phyloP scores from a whole-genome alignment of 2,888 invertebrate species.

The Folsomia candida region DNA sequence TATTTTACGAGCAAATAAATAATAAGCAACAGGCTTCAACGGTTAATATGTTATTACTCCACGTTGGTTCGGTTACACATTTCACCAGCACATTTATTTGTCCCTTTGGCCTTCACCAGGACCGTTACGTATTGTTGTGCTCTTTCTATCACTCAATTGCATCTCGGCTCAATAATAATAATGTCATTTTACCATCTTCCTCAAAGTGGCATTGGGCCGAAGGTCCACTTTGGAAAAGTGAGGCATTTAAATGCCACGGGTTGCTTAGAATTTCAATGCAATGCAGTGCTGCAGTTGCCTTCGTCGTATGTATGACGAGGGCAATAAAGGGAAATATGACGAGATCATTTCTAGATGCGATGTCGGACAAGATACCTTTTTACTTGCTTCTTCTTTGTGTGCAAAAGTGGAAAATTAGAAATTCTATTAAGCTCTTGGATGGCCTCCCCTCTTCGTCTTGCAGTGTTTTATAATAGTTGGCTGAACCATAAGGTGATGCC shows the following conservation, averaged over 20 bases:
- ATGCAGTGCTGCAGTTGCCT: background rate
- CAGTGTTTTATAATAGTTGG: too few species aligned
- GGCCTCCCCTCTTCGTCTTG: too few species aligned
- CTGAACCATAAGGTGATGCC: too few species aligned
- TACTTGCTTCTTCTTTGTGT: too few species aligned
- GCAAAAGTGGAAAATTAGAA: background rate
- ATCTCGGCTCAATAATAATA: background rate
- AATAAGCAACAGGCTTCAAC: too few species aligned
- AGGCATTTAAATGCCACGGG: background rate
- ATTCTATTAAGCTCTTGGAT: background rate
- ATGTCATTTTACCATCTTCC: background rate
- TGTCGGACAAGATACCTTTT: background rate
- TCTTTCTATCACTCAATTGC: conserved; percentile 4
- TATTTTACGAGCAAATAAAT: too few species aligned
- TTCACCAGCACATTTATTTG: too few species aligned
- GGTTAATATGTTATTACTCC: too few species aligned
- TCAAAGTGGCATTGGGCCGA: background rate
- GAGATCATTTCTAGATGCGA: background rate
- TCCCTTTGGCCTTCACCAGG: background rate
- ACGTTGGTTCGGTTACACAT: too few species aligned
- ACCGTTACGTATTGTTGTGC: conserved; percentile 1
- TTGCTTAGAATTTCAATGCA: too few species aligned
- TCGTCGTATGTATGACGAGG: background rate
- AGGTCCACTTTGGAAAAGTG: background rate
- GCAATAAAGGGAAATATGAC: background rate